Evolutionary conservation across 2,888 invertebrate genomes (phyloP).

Genomic region (Blastobasis lacticolella): DNA sequence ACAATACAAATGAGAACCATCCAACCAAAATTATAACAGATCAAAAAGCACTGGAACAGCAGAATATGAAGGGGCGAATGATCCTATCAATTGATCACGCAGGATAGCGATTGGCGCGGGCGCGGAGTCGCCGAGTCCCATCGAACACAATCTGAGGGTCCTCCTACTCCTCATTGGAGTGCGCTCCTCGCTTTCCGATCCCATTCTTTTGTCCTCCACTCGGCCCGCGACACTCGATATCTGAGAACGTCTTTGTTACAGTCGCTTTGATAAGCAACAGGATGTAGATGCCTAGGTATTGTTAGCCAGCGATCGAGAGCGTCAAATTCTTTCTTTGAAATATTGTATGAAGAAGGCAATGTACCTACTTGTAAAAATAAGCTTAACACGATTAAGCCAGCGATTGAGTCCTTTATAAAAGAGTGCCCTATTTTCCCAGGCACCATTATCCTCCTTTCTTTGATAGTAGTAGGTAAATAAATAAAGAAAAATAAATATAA

Average conservation of each 20-base stretch:
- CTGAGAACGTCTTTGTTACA: conserved; percentile 59
- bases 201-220: conserved; percentile 64
- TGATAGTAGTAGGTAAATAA: too few relatives aligned
- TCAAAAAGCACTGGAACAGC: conserved; percentile 13
- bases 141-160: conserved; percentile 49
- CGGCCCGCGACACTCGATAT: conserved; percentile 51
- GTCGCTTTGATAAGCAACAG: conserved; percentile 52
- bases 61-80: conserved; percentile 34
- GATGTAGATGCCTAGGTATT: conserved; percentile 6
- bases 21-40: too few relatives aligned
- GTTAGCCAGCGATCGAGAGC: too few relatives aligned
- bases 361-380: too few relatives aligned
- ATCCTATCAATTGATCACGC: conserved; percentile 68
- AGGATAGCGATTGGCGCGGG: conserved; percentile 31
- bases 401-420: too few relatives aligned
- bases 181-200: conserved; percentile 67
- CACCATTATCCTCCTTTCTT: too few relatives aligned
- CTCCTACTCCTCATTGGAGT: conserved; percentile 35
- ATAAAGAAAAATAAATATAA: too few relatives aligned
- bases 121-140: conserved; percentile 41
- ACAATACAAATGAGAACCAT: too few relatives aligned
- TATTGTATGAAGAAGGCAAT: too few relatives aligned
- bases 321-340: too few relatives aligned
- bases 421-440: too few relatives aligned
- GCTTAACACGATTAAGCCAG: too few relatives aligned